phyloP scores from a whole-genome alignment of 2,888 invertebrate species.

The Yponomeuta plumbellus region DNA sequence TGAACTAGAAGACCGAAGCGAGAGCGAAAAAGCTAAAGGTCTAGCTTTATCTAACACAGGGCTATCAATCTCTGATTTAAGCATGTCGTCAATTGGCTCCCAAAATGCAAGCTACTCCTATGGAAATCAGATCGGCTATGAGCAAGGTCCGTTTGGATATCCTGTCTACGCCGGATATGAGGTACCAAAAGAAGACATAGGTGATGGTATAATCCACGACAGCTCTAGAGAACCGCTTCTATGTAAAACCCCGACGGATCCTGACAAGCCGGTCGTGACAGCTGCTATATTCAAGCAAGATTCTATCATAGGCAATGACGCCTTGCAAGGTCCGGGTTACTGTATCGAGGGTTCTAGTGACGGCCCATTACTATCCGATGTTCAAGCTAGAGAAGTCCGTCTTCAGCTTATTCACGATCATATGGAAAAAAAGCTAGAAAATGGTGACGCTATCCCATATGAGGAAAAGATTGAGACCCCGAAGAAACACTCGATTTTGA shows the following conservation, averaged over 20 bases:
- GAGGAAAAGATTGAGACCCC: slow-evolving; percentile 55
- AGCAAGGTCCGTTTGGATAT: slow-evolving; percentile 83
- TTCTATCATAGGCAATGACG: slow-evolving; percentile 67
- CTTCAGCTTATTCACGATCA: slow-evolving; percentile 62
- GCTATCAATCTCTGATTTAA: slow-evolving; percentile 87
- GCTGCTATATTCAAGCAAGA: slow-evolving; percentile 83
- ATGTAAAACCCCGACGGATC: slow-evolving; percentile 65
- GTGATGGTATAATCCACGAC: slow-evolving; percentile 55
- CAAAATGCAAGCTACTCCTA: slow-evolving; percentile 86
- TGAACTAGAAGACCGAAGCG: slow-evolving; percentile 42
- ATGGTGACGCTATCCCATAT: slow-evolving; percentile 53
- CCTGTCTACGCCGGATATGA: slow-evolving; percentile 78
- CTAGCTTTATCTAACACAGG: slow-evolving; percentile 82
- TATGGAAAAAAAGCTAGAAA: slow-evolving; percentile 54
- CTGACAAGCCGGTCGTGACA: slow-evolving; percentile 81
- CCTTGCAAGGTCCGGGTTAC: slow-evolving; percentile 61
- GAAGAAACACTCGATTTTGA: slow-evolving; percentile 69
- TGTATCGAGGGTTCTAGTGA: slow-evolving; percentile 72
- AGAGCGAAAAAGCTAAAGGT: slow-evolving; percentile 48
- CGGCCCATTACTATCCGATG: slow-evolving; percentile 69
- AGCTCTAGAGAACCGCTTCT: slow-evolving; percentile 69
- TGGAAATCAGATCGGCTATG: slow-evolving; percentile 87
- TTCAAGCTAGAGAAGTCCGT: slow-evolving; percentile 65
- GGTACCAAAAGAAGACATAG: slow-evolving; percentile 51
- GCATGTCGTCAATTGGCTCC: slow-evolving; percentile 82